Conservation (phyloP, 2,113 vertebrate species). For the Entomyzon cyanotis region DNA sequence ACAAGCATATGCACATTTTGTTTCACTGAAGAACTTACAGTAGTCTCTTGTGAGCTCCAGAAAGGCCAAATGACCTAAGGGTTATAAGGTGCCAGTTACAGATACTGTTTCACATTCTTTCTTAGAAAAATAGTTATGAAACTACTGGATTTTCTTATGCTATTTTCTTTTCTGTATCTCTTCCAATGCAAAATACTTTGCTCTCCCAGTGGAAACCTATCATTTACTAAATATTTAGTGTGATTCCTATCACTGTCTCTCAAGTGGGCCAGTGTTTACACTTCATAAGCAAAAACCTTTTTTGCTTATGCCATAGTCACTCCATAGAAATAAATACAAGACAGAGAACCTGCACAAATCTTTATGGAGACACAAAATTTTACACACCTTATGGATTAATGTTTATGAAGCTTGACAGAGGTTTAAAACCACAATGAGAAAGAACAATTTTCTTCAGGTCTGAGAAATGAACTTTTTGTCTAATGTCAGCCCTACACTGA, state of each 20-base stretch:
- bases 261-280: slow-evolving; percentile 7
- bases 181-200: slow-evolving; percentile 43
- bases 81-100: slow-evolving; percentile 53
- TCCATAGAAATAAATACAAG: slow-evolving; percentile 31
- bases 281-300: slow-evolving; percentile 15
- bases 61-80: slow-evolving; percentile 35
- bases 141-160: slow-evolving; percentile 19
- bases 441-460: slow-evolving; percentile 27
- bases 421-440: slow-evolving; percentile 39
- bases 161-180: not conserved
- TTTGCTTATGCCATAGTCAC: not conserved
- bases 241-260: slow-evolving; percentile 21
- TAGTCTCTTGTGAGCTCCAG: not conserved
- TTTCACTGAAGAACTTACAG: slow-evolving; percentile 2
- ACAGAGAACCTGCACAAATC: slow-evolving; percentile 23
- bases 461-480: slow-evolving; percentile 11
- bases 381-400: slow-evolving; percentile 38
- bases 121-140: slow-evolving; percentile 59
- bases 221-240: slow-evolving; percentile 56
- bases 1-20: not conserved
- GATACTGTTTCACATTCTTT: slow-evolving; percentile 61
- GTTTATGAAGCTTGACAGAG: slow-evolving; percentile 49
- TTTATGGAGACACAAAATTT: slow-evolving; percentile 16
- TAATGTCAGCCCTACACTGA: not conserved
- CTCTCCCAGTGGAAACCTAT: slow-evolving; percentile 37